Base-by-base conservation (phyloP, 2,113 vertebrate genomes). In the Pampusana beccarii region DNA sequence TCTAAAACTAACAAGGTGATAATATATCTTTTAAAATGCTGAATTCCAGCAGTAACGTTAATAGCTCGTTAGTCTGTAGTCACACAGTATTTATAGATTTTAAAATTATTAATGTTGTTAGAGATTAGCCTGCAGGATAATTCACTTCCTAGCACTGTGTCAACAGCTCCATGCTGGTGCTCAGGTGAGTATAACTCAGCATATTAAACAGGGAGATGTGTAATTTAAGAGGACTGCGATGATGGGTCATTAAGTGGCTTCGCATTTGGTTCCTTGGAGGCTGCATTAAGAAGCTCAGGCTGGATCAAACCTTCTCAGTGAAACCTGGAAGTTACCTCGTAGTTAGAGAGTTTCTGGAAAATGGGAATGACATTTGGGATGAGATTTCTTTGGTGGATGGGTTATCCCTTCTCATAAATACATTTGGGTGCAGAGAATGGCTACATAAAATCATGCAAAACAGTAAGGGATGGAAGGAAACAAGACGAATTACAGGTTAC, bases 41-140 rank as follows among this genome's bases (percentile, higher is more conserved):
- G 64, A 80, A 88, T 77, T 60, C 51, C 80, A 91, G n/a, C 19
- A 69, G 42, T 73, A 94, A 80, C 91, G 74, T 91, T 48, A 61
- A 88, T 81, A 92, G 54, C 38, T 58, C 92, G 86, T 88, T 96
- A 94, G 67, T 84, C 89, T 90, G 57, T 73, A 82, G 81, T 84
- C 75, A 75, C 75, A 77, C 31, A 65, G 86, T 83, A 97, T 95
- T 97, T 95, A 85, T 72, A 96, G 95, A 86, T 92, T 96, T 92
- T n/a, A 36, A 91, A 97, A 90, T 94, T 21, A 94, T 48, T 96
- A 89, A 57, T 86, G 92, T 86, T 31, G 6, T 26, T 95, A 84
- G 83, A 86, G 80, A 79, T 90, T 36, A 95, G 72, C 86, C 89
- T 92, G 69, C 73, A 92, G 88, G 86, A 91, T 83, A 86, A 92